Evolutionary conservation across 2,797 vertebrate species (phyloP).

Genomic region (Chaetophractus vellerosus): DNA sequence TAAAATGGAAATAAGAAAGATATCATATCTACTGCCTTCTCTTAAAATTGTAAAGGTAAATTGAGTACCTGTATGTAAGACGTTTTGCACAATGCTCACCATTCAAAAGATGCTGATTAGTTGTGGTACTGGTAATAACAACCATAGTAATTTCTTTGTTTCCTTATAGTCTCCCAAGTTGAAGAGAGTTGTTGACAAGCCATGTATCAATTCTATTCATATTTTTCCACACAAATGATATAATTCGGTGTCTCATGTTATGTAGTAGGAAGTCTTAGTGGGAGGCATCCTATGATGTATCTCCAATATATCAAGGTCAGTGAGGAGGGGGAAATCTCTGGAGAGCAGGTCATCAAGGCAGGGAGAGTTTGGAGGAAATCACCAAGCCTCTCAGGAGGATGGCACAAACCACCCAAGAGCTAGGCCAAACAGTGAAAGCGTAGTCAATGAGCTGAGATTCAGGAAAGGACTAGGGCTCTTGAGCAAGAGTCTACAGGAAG

Average conservation of each 20-base stretch:
- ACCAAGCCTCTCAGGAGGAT: conserved; percentile 12
- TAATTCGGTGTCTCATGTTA: conserved; percentile 14
- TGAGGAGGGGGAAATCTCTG: neutral
- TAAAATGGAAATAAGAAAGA: conserved; percentile 42
- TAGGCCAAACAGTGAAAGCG: neutral
- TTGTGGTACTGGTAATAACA: neutral
- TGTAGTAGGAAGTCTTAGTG: neutral
- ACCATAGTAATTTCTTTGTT: neutral
- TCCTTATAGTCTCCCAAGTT: conserved; percentile 30
- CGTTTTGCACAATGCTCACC: neutral
- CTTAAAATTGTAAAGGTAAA: conserved; percentile 26
- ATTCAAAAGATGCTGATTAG: neutral
- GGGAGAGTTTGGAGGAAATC: neutral
- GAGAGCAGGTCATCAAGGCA: neutral
- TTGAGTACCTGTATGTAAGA: neutral
- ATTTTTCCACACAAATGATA: neutral
- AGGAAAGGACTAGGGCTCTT: neutral
- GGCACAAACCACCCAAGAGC: neutral
- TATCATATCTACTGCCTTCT: neutral
- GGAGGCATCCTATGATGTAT: neutral
- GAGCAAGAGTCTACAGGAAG: neutral
- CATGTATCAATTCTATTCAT: neutral
- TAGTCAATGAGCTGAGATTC: neutral
- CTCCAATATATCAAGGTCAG: neutral
- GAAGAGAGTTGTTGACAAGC: neutral